Conservation (phyloP, 92 coral and sea anemone species). For the Pocillopora grandis region DNA sequence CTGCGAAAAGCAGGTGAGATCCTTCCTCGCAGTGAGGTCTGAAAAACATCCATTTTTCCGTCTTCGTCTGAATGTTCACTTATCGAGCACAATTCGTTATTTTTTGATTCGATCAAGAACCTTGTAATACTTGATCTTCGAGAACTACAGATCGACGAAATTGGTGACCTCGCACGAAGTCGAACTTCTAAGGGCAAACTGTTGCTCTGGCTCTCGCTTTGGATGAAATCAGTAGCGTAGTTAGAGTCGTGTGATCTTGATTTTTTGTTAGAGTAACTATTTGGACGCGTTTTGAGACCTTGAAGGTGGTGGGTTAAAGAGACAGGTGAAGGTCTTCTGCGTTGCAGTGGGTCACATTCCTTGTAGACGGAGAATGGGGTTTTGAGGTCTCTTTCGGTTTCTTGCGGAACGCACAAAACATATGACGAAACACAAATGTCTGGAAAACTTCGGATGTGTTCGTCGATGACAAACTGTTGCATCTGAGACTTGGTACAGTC, state of each 20-base stretch:
- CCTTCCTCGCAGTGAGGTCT: background rate
- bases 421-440: conserved; percentile 74
- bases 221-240: background rate
- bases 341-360: conserved; percentile 52
- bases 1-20: background rate
- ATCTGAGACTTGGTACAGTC: conserved; percentile 65
- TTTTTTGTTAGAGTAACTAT: conserved; percentile 36
- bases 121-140: conserved; percentile 62
- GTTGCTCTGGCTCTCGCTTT: background rate
- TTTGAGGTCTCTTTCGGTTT: conserved; percentile 30
- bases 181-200: background rate
- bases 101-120: conserved; percentile 37
- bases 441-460: conserved; percentile 54
- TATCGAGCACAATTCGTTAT: background rate
- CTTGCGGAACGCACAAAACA: conserved; percentile 64
- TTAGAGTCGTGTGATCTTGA: background rate
- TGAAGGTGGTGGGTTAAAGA: conserved; percentile 13
- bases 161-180: conserved; percentile 18
- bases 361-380: conserved; percentile 47
- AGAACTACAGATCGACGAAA: conserved; percentile 47
- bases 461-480: conserved; percentile 56
- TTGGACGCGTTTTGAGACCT: conserved; percentile 71
- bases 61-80: conserved; percentile 29
- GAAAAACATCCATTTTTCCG: background rate
- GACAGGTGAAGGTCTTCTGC: conserved; percentile 44